phyloP scores from a whole-genome alignment of 2,888 invertebrate species.

The Drosophila pullipes region DNA sequence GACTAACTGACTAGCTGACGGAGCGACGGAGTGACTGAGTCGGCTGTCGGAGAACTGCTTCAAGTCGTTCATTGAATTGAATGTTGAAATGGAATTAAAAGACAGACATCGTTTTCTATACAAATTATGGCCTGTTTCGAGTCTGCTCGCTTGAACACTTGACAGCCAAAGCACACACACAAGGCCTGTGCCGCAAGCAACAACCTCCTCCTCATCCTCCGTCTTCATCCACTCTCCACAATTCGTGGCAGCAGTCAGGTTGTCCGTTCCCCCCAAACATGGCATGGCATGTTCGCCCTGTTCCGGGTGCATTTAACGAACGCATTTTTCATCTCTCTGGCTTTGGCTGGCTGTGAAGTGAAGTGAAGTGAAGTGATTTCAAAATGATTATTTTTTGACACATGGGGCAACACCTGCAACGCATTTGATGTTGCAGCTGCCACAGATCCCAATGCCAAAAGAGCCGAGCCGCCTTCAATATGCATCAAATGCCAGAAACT shows the following conservation, averaged over 20 bases:
- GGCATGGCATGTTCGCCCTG: slow-evolving; percentile 27
- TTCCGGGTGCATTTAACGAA: slow-evolving; percentile 61
- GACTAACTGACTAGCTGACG: slow-evolving; percentile 6
- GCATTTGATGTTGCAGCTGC: slow-evolving; percentile 73
- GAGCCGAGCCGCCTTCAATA: slow-evolving; percentile 47
- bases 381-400: slow-evolving; percentile 80
- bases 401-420: slow-evolving; percentile 78
- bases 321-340: slow-evolving; percentile 70
- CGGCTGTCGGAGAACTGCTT: slow-evolving; percentile 51
- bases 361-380: slow-evolving; percentile 65
- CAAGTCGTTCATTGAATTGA: slow-evolving; percentile 67
- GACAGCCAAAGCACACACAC: slow-evolving; percentile 20
- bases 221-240: not conserved
- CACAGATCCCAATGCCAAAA: slow-evolving; percentile 46
- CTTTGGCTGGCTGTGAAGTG: slow-evolving; percentile 23
- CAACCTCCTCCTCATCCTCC: not conserved
- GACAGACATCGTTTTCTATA: slow-evolving; percentile 57
- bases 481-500: slow-evolving; percentile 43
- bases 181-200: slow-evolving; percentile 9
- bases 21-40: not conserved
- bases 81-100: slow-evolving; percentile 66
- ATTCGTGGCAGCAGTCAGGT: not conserved
- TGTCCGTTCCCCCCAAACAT: slow-evolving; percentile 8
- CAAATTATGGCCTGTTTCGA: slow-evolving; percentile 52
- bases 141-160: slow-evolving; percentile 37